Base-by-base conservation (phyloP, 2,113 vertebrate genomes). In the Herpailurus yagouaroundi region DNA sequence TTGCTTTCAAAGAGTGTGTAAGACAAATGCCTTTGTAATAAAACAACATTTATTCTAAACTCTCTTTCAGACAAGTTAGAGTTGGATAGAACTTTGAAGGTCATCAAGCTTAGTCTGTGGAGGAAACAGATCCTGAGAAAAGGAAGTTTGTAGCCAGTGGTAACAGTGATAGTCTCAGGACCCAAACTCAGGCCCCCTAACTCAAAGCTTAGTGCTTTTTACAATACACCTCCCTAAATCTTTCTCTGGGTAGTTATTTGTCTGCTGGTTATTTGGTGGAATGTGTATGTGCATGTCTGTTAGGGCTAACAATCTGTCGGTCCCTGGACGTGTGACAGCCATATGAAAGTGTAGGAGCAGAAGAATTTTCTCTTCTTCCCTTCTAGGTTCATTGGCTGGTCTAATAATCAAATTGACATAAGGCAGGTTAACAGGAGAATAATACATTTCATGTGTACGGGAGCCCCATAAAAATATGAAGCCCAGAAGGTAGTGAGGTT, bases 41-140 rank as follows among this genome's bases (percentile, higher is more conserved):
- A 91, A 74, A 18, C 0, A 92, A 95, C 48, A 33, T 36, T 50
- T 74, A 76, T 64, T 91, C 92, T n/a, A 81, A 85, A 41, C 18
- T 52, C n/a, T 60, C 85, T 86, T 91, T 90, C 69, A 38, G 45
- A 52, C 4, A 74, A 95, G 64, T 87, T 82, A 79, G 38, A 83
- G 15, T 25, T 92, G 21, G 9, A 19, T 95, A 38, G 86, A 63
- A 97, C 9, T 63, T 73, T 95, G 57, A 91, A 93, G 16, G 36
- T 50, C 3, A 76, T 95, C 31, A 64, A 55, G 10, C 69, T 96
- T 85, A 55, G 69, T 83, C 48, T 86, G 1, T 89, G 92, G n/a
- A 92, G 27, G 63, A 79, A 86, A 86, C 7, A 94, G 66, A 29
- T 91, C 57, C 10, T 93, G 64, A 94, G 76, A 33, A 94, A 87